These are phyloP conservation scores for Ctenochaetus hawaiiensis DNA, from an alignment of 2,797 vertebrate genomes.

Conservation along the genomic window DNA sequence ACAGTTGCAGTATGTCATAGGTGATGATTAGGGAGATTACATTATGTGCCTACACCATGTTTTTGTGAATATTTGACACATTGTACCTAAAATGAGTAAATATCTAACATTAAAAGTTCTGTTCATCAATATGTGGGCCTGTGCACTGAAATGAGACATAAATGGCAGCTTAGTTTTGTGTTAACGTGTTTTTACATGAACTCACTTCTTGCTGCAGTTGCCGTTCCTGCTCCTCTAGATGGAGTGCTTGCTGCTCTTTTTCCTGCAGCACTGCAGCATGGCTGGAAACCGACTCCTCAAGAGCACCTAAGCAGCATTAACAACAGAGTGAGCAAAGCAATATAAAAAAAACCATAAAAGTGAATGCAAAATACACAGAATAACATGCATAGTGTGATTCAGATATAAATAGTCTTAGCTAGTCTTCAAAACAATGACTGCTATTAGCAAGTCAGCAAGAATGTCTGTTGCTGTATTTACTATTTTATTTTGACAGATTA, in stretches of 20 bases:
- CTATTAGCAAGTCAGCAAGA: neutral
- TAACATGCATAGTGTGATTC: neutral
- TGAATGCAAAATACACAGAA: neutral
- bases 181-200: neutral
- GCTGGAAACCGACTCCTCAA: conserved; percentile 83
- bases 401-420: neutral
- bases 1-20: too few relatives aligned
- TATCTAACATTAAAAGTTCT: fast-evolving
- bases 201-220: conserved; percentile 86
- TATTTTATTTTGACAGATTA: neutral
- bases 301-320: conserved; percentile 68
- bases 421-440: neutral
- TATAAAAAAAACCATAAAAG: neutral
- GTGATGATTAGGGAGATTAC: too few relatives aligned
- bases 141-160: neutral
- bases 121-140: neutral
- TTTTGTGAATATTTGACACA: too few relatives aligned
- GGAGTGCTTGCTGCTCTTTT: conserved; percentile 75
- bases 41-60: too few relatives aligned
- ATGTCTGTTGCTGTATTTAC: neutral
- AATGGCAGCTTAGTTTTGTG: neutral
- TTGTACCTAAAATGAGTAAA: neutral
- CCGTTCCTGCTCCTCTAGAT: conserved; percentile 84
- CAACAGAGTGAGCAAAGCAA: conserved; percentile 13
- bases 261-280: conserved; percentile 80